Conservation (phyloP, 1,140 invertebrate genomes). For the Leptinotarsa texana region DNA sequence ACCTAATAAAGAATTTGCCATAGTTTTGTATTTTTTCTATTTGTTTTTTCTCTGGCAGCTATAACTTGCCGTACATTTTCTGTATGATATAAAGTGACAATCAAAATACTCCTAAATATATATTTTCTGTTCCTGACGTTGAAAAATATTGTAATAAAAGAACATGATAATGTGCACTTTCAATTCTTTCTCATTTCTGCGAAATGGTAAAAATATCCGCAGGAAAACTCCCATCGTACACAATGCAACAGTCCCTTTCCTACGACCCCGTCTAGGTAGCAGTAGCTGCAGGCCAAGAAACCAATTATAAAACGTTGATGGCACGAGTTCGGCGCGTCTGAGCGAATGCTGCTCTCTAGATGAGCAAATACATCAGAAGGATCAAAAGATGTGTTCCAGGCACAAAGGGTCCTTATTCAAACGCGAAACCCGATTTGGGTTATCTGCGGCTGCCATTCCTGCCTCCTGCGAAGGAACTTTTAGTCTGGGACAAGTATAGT, state of each 20-base stretch:
- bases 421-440: slow-evolving; percentile 49
- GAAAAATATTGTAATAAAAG: too few species aligned
- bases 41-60: too few species aligned
- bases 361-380: slow-evolving; percentile 50
- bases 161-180: background rate
- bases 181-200: background rate
- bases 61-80: too few species aligned
- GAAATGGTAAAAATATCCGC: background rate
- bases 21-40: too few species aligned
- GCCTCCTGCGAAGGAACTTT: background rate
- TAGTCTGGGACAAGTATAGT: too few species aligned
- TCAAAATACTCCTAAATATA: too few species aligned
- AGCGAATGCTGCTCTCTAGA: slow-evolving; percentile 35
- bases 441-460: slow-evolving; percentile 41
- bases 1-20: too few species aligned
- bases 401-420: slow-evolving; percentile 47
- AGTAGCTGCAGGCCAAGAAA: slow-evolving; percentile 44
- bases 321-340: slow-evolving; percentile 31
- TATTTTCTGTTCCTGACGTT: too few species aligned
- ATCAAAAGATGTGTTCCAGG: slow-evolving; percentile 48
- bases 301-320: slow-evolving; percentile 48
- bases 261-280: background rate
- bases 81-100: too few species aligned
- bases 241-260: background rate
- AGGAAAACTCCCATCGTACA: background rate